Conservation (phyloP, 2,113 vertebrate species). For the Aegotheles bennettii region DNA sequence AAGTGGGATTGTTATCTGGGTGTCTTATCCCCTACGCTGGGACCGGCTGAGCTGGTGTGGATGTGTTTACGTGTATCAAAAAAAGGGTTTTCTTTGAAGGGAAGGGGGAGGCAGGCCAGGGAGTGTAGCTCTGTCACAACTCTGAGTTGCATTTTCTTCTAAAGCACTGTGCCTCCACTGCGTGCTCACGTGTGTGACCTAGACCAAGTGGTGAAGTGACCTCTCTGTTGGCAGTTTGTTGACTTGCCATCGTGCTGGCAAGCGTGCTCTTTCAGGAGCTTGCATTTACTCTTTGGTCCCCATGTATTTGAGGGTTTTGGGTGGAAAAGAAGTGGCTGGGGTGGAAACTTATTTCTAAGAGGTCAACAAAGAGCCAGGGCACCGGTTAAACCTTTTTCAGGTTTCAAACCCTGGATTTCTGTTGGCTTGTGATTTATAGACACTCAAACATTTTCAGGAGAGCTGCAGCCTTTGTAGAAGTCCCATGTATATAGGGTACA, state of each 20-base stretch:
- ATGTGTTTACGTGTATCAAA: neutral
- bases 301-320: neutral
- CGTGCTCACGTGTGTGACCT: too few relatives aligned
- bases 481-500: fast-evolving
- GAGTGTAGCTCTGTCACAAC: neutral
- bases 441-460: neutral
- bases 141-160: neutral
- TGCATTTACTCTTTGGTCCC: neutral
- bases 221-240: neutral
- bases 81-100: neutral
- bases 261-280: neutral
- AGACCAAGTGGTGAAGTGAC: neutral
- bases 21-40: neutral
- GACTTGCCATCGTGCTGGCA: neutral
- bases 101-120: too few relatives aligned
- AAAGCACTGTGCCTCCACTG: neutral
- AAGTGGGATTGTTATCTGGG: neutral
- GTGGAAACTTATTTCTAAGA: neutral
- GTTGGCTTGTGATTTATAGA: neutral
- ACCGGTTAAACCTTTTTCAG: neutral
- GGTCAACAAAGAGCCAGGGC: neutral
- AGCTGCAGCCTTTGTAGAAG: neutral
- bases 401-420: neutral
- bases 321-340: neutral
- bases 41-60: neutral